Conservation (phyloP, 2,797 vertebrate species). For the Hafferia zeledoni region DNA sequence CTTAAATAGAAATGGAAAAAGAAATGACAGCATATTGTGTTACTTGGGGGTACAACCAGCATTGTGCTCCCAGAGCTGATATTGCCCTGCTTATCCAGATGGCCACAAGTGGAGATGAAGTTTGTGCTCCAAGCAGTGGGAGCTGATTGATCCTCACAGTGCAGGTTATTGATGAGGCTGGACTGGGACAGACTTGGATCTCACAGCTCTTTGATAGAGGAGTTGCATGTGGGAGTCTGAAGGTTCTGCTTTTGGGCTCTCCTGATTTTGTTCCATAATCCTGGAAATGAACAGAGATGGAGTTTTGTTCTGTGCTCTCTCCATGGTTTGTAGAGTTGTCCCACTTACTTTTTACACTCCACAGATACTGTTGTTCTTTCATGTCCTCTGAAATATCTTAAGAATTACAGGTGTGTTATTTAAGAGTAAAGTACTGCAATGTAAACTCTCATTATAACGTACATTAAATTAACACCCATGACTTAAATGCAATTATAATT, state of each 20-base stretch:
- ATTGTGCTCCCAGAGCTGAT: conserved; percentile 33
- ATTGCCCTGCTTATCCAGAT: conserved; percentile 16
- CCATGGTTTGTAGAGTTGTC: neutral
- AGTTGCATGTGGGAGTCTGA: neutral
- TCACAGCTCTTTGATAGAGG: neutral
- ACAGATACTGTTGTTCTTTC: neutral
- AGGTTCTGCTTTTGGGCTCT: neutral
- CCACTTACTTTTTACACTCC: neutral
- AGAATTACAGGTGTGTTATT: neutral
- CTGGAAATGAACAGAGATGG: neutral
- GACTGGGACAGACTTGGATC: neutral
- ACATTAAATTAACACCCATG: neutral
- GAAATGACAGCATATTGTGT: conserved; percentile 52
- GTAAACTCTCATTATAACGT: neutral
- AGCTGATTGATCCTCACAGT: neutral
- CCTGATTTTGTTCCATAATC: neutral
- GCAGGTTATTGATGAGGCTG: neutral
- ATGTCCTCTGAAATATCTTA: neutral
- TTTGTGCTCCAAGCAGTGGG: neutral
- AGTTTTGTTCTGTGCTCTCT: neutral
- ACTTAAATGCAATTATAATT: neutral
- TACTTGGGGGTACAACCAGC: conserved; percentile 25
- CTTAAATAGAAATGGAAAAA: conserved; percentile 60
- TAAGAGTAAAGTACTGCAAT: neutral
- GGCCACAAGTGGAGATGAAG: conserved; percentile 39